Conservation (phyloP, 2,888 invertebrate species). For the Enchytraeus crypticus region DNA sequence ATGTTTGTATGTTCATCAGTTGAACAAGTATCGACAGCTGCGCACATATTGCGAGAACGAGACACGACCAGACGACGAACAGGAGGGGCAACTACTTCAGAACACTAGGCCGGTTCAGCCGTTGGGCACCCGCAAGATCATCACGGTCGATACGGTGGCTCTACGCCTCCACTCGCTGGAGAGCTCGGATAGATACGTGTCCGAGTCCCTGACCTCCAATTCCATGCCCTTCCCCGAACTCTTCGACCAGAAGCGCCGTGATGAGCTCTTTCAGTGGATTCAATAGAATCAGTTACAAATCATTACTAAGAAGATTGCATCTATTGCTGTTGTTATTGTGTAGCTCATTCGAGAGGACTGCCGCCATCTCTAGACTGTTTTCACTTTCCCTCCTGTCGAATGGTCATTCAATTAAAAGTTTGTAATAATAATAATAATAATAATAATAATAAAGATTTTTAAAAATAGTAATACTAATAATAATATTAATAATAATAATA, state of each 20-base stretch:
- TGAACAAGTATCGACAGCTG: constrained; percentile 9
- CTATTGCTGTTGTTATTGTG: too few species aligned
- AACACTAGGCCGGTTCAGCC: constrained; percentile 15
- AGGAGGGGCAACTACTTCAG: constrained; percentile 3
- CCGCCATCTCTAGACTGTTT: too few species aligned
- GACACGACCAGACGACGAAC: constrained; percentile 14
- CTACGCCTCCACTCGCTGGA: constrained; percentile 2
- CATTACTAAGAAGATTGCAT: too few species aligned
- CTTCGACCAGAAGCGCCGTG: constrained; percentile 15
- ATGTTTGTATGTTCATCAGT: constrained; percentile 1
- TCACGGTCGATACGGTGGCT: constrained; percentile 4
- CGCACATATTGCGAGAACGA: constrained; percentile 16
- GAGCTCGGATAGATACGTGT: constrained; percentile 12
- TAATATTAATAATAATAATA: too few species aligned
- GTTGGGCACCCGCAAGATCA: constrained; percentile 16
- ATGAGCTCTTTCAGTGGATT: constrained; percentile 17
- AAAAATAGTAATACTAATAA: too few species aligned
- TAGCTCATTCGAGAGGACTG: too few species aligned
- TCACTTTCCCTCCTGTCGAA: too few species aligned
- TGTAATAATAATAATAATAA: too few species aligned
- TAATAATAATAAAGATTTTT: too few species aligned
- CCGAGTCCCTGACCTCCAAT: constrained; percentile 7
- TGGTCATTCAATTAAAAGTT: too few species aligned
- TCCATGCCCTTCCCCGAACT: constrained; percentile 17
- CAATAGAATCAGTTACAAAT: too few species aligned